Conservation (phyloP, 2,113 vertebrate genomes). For the Chaenogobius annularis region DNA sequence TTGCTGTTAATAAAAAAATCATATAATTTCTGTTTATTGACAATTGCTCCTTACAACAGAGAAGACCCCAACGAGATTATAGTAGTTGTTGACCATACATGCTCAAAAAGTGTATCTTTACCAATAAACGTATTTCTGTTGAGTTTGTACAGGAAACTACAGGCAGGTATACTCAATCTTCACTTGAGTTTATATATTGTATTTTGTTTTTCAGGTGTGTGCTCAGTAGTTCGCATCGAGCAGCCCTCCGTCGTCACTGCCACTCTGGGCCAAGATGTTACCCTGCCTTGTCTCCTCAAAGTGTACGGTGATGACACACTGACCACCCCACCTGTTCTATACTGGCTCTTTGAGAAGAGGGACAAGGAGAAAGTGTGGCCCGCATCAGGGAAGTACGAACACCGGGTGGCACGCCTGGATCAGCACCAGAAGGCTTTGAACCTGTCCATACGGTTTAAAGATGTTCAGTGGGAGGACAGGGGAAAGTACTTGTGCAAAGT, state of each 20-base stretch:
- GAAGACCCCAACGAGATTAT: too few species aligned
- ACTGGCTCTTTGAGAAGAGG: conserved; percentile 24
- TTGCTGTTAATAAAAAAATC: too few species aligned
- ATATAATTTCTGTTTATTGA: too few species aligned
- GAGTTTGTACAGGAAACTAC: too few species aligned
- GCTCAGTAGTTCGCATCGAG: conserved; percentile 23
- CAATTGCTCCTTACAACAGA: too few species aligned
- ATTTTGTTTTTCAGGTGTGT: conserved; percentile 29
- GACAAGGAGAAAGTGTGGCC: fast-evolving
- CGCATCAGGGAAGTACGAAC: background rate
- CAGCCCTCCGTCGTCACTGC: conserved; percentile 45
- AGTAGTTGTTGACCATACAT: too few species aligned
- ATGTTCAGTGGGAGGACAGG: conserved; percentile 53
- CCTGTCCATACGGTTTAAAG: conserved; percentile 44
- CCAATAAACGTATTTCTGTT: too few species aligned
- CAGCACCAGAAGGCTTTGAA: background rate
- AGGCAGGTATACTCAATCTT: too few species aligned
- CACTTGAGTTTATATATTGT: background rate
- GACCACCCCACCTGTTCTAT: conserved; percentile 15
- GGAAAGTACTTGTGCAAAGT: conserved; percentile 61
- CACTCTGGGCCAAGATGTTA: conserved; percentile 15
- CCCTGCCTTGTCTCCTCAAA: conserved; percentile 40
- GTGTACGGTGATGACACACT: conserved; percentile 29
- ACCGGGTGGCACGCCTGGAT: conserved; percentile 35
- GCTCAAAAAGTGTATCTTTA: too few species aligned